Base-by-base conservation (phyloP, 92 coral and sea anemone species). In the Phymanthus crucifer region DNA sequence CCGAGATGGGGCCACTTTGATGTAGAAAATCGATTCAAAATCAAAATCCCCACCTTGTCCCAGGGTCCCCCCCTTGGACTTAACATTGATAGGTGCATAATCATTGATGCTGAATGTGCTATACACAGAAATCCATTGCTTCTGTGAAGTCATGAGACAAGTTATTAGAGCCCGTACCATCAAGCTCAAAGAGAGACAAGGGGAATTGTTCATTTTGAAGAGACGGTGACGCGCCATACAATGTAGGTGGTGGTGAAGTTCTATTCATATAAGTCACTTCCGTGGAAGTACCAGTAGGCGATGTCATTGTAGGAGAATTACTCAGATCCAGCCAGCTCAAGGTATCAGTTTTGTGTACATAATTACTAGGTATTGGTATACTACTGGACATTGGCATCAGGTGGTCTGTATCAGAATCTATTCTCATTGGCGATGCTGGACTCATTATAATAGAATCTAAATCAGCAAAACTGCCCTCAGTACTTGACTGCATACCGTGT, bases 371-470 rank as follows among this genome's bases (percentile, higher is more conserved):
- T 17, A 93, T 93, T 0, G 94, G 93, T 66, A 92, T 90, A 45
- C 91, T 80, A 19, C 66, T 86, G 12, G 91, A 83, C 19, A 91
- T 66, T 32, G 80, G 80, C 73, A 83, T 76, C 35, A 93, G 47
- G 36, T 89, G 84, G 56, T 85, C 88, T 66, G 77, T 88, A 80
- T 91, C 97, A 6, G 89, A 56, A 78, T 96, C 99, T 66, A 93
- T 83, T 83, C 88, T 89, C 93, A 96, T 89, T 17, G 99, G 99
- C 2, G 99, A 96, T 58, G 88, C 88, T 12, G 99, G 99, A 77
- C 93, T 93, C 74, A 84, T 65, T 50, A 93, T 73, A 71, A 90
- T 73, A 36, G 89, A 71, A 70, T 93, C 99, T 74, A 96, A 80
- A 84, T 93, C 94, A 23, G 94, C 85, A 45, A 91, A 68, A 58